Evolutionary conservation across 2,888 invertebrate genomes (phyloP).

Genomic region (Cerastoderma edule): DNA sequence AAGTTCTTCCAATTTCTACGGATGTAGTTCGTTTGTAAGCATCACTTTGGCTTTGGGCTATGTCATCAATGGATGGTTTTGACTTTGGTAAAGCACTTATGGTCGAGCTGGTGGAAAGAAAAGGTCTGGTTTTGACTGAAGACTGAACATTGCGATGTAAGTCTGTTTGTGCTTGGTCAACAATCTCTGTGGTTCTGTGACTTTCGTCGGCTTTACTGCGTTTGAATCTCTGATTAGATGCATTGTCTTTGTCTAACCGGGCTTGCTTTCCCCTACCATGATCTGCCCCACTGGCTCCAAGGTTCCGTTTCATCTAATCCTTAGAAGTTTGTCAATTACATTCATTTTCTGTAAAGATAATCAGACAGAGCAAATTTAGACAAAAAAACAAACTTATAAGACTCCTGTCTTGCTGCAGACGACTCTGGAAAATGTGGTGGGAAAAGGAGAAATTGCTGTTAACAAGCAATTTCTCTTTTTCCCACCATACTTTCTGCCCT

Average conservation of each 20-base stretch:
- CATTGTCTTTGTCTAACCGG: slow-evolving; percentile 34
- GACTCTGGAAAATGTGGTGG: background rate
- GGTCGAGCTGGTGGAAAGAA: background rate
- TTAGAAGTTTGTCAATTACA: background rate
- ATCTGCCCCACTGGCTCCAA: slow-evolving; percentile 28
- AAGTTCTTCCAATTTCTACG: no score
- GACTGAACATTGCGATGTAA: background rate
- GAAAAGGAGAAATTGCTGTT: slow-evolving; percentile 2
- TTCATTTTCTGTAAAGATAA: slow-evolving; percentile 11
- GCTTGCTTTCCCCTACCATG: slow-evolving; percentile 50
- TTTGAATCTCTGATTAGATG: background rate
- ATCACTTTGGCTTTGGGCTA: background rate
- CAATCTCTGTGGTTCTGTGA: background rate
- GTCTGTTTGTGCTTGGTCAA: background rate
- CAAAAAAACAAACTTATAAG: no score
- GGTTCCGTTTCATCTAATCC: slow-evolving; percentile 51
- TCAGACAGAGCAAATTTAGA: slow-evolving; percentile 8
- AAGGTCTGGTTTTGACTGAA: background rate
- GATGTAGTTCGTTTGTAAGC: background rate
- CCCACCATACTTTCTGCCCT: slow-evolving; percentile 2
- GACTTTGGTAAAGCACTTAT: background rate
- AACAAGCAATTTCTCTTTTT: slow-evolving; percentile 3
- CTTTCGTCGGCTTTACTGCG: background rate
- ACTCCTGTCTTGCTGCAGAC: background rate
- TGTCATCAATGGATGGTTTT: slow-evolving; percentile 7